These are phyloP conservation scores for Pygocentrus nattereri DNA, from an alignment of 2,797 vertebrate genomes.

Conservation along the genomic window DNA sequence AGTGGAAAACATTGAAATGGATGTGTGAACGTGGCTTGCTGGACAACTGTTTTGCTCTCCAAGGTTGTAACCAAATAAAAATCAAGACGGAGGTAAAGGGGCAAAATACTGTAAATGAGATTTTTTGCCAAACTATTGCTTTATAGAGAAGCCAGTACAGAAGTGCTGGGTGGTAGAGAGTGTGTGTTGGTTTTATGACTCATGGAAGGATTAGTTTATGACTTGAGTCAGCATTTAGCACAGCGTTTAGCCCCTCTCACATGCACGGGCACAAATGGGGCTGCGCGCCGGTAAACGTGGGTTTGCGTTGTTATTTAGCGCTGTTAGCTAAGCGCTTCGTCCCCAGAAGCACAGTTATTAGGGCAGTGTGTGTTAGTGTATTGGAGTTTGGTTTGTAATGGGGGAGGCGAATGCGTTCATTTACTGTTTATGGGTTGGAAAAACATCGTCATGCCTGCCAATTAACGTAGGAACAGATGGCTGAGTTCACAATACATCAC, in stretches of 20 bases:
- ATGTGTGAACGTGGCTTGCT: too few species aligned
- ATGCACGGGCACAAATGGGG: not conserved
- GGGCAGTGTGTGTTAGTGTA: slow-evolving; percentile 33
- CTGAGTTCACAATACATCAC: slow-evolving; percentile 51
- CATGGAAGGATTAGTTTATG: slow-evolving; percentile 17
- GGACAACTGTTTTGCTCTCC: too few species aligned
- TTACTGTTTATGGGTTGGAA: slow-evolving; percentile 76
- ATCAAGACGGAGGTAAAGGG: too few species aligned
- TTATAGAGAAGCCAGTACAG: not conserved
- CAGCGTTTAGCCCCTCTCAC: not conserved
- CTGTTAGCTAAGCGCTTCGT: not conserved
- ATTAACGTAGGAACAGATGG: slow-evolving; percentile 80
- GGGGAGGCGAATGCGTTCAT: slow-evolving; percentile 74
- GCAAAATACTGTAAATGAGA: too few species aligned
- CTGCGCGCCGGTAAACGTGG: not conserved
- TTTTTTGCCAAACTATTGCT: too few species aligned
- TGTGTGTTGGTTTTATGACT: slow-evolving; percentile 15
- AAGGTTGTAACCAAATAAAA: too few species aligned
- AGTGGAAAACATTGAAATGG: too few species aligned
- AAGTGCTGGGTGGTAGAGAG: not conserved
- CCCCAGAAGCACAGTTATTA: not conserved
- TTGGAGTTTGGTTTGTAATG: slow-evolving; percentile 69
- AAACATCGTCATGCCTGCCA: slow-evolving; percentile 77
- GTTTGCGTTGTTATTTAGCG: not conserved
- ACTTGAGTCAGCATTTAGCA: slow-evolving; percentile 6